Evolutionary conservation across 2,888 invertebrate genomes (phyloP), one percentile per base, ranked within the genome.

Genomic region (Doris montereyensis): DNA sequence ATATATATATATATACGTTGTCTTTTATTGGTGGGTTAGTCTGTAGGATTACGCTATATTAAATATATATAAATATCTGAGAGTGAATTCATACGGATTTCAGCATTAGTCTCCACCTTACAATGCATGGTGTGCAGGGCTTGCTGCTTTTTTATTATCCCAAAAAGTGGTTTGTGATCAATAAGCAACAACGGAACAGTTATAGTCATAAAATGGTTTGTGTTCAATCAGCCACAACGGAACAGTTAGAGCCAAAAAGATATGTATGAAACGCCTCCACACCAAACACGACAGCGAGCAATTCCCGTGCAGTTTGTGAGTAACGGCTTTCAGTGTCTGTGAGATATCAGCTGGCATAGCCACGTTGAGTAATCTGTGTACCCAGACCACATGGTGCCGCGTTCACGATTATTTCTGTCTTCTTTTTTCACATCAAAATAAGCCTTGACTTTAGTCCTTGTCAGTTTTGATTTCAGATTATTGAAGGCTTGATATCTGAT

Each of bases 161-260:
- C 77, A 26, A 83, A 77, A 26, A 89, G 80, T 1, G 87, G 88
- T 77, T 87, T 86, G 82, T 89, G 87, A 79, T 85, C 86, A 8
- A 85, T 86, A 65, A n/a, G n/a, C n/a, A n/a, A n/a, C n/a, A n/a
- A n/a, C n/a, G n/a, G n/a, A n/a, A n/a, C n/a, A n/a, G n/a, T n/a
- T n/a, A n/a, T n/a, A n/a, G n/a, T n/a, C n/a, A n/a, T n/a, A n/a
- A n/a, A n/a, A n/a, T n/a, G n/a, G n/a, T n/a, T n/a, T n/a, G n/a
- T n/a, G n/a, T n/a, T n/a, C n/a, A n/a, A 79, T 85, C 86, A 8
- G 85, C 85, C 62, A 84, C 41, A 1, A 88, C 68, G 1, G 67
- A 82, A 77, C 88, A 85, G 32, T 57, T 52, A 17, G 58, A 77
- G 34, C 88, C 88, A 76, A 82, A 83, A 4, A 88, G 67, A 68